phyloP scores from a whole-genome alignment of 2,113 vertebrate species.

The Ptilorrhoa leucosticta region DNA sequence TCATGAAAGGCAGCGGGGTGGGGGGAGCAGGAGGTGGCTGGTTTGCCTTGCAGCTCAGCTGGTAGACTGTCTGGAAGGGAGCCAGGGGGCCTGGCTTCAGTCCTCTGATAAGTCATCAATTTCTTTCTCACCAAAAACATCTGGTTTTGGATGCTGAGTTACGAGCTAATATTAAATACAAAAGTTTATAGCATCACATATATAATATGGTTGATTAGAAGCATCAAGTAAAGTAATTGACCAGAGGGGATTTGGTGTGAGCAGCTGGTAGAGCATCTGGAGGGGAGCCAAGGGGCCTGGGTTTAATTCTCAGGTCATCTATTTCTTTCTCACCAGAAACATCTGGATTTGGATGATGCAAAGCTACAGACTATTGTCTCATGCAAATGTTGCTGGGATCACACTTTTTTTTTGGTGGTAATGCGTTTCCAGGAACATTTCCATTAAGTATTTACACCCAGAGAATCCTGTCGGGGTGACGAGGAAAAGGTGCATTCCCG shows the following conservation, averaged over 20 bases:
- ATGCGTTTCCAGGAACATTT: constrained; percentile 21
- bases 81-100: constrained; percentile 69
- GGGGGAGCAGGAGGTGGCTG: constrained; percentile 18
- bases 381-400: neutral
- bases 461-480: neutral
- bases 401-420: neutral
- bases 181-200: constrained; percentile 80
- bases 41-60: constrained; percentile 53
- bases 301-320: constrained; percentile 66
- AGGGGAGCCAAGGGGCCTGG: constrained; percentile 64
- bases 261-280: constrained; percentile 75
- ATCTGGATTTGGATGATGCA: constrained; percentile 64
- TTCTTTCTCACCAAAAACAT: constrained; percentile 81
- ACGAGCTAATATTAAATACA: constrained; percentile 81
- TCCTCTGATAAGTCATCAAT: constrained; percentile 80
- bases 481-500: neutral
- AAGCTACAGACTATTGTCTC: constrained; percentile 40
- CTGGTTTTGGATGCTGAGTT: constrained; percentile 77
- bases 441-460: constrained; percentile 29
- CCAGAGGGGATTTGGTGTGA: constrained; percentile 70
- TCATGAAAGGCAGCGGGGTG: neutral
- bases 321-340: constrained; percentile 66
- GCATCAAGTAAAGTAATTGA: constrained; percentile 81
- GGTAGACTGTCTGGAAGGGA: constrained; percentile 61
- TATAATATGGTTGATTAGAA: constrained; percentile 79